Evolutionary conservation across 2,113 vertebrate species (phyloP), one percentile per base, ranked within the genome.

Genomic region (Fregetta grallaria): DNA sequence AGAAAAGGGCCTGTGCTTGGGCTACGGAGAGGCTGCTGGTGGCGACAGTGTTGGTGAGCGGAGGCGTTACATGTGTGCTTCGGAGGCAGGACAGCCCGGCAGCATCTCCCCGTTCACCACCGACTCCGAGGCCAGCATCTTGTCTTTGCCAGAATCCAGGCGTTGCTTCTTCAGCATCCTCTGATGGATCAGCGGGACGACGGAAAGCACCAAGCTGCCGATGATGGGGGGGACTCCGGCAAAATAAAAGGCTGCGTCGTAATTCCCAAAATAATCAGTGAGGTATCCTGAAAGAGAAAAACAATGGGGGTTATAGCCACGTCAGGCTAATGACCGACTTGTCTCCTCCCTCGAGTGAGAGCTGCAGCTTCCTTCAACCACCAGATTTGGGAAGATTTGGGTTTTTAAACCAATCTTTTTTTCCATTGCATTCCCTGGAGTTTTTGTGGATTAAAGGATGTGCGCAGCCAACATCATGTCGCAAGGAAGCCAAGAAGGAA

Each of bases 191-290:
- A 99, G 96, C 34, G 99, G 99, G 58, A 99, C 99, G 29, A 98
- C 98, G 42, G 99, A 99, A 59, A 99, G 99, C 96, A 99, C 98
- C 77, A 99, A 58, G 17, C 98, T 98, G 5, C 99, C 99, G 11
- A 99, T 95, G 45, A 99, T 98, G 29, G 99, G 99, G 22, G 99
- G 99, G 19, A 99, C 98, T 27, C 99, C 99, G 0, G 99, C 99
- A 65, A 99, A 98, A 92, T 99, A 99, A 98, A 99, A 99, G 79
- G 99, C 99, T 27, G 99, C 97, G 0, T 98, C 98, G 88, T 99
- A 99, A 97, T 99, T 98, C 71, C 97, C 98, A 63, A 99, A 99
- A 92, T 98, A 98, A 84, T 98, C 99, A 2, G 90, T 98, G 42
- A 99, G 98, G 66, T 99, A 98, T 94, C 99, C 99, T 99, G 97